Conservation (phyloP, 2,113 vertebrate genomes). For the Triplophysa dalaica region DNA sequence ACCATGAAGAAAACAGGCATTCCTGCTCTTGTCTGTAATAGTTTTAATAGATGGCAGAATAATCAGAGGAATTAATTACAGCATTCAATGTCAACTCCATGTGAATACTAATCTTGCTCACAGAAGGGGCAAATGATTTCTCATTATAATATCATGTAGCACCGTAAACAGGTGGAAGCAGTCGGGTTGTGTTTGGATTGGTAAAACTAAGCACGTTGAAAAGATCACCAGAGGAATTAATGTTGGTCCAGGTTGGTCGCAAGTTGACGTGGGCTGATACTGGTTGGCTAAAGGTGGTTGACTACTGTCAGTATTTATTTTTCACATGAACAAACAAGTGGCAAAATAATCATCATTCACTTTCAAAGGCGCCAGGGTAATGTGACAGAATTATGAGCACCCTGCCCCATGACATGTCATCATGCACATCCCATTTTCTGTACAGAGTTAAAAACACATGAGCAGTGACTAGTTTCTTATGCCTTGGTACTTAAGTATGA, state of each 20-base stretch:
- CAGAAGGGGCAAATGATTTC: neutral
- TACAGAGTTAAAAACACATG: too few relatives aligned
- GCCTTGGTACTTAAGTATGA: too few relatives aligned
- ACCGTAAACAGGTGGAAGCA: constrained; percentile 1
- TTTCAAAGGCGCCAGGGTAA: too few relatives aligned
- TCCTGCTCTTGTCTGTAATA: constrained; percentile 55
- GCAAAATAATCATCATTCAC: too few relatives aligned
- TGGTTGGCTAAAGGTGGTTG: too few relatives aligned
- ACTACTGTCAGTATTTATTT: too few relatives aligned
- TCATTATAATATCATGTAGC: neutral
- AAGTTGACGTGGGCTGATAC: too few relatives aligned
- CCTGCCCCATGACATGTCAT: too few relatives aligned
- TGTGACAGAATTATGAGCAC: too few relatives aligned
- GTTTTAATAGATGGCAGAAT: constrained; percentile 69
- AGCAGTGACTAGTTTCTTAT: too few relatives aligned
- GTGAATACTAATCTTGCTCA: constrained; percentile 64
- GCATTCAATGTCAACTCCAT: constrained; percentile 40
- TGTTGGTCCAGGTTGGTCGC: neutral
- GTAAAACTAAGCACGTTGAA: neutral
- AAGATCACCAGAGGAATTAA: neutral
- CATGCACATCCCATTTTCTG: too few relatives aligned
- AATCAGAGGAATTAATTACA: constrained; percentile 66
- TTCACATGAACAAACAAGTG: too few relatives aligned
- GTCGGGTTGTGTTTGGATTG: neutral
- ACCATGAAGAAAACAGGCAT: constrained; percentile 55